Evolutionary conservation across 1,140 invertebrate species (phyloP).

Genomic region (Panulirus ornatus): DNA sequence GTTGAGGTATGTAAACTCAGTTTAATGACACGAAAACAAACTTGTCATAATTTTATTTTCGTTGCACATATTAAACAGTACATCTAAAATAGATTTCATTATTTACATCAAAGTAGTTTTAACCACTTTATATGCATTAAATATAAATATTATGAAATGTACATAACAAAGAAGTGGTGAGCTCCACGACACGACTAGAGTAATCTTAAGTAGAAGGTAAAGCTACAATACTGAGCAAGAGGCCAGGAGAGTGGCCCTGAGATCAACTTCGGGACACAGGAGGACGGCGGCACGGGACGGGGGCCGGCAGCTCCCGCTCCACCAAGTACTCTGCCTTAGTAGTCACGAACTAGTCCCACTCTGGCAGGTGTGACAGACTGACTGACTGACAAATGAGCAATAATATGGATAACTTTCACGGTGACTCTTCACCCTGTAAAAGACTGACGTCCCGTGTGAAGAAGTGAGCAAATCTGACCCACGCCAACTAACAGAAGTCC

Average conservation of each 20-base stretch:
- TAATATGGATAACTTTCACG: no score
- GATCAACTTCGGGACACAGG: background rate
- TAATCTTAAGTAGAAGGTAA: background rate
- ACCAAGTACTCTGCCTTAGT: no score
- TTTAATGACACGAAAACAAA: background rate
- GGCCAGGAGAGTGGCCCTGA: slow-evolving; percentile 28
- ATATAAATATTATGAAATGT: slow-evolving; percentile 55
- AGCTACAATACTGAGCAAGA: slow-evolving; percentile 48
- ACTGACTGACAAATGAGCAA: background rate
- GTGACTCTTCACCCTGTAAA: background rate
- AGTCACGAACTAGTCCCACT: no score
- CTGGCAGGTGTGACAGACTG: no score
- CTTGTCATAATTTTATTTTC: slow-evolving; percentile 11
- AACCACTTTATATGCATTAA: slow-evolving; percentile 46
- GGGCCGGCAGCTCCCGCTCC: no score
- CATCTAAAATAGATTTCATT: slow-evolving; percentile 42
- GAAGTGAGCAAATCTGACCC: background rate
- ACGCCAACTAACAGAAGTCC: slow-evolving; percentile 42
- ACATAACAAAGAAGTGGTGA: background rate
- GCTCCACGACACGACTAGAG: slow-evolving; percentile 27
- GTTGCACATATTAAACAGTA: slow-evolving; percentile 26
- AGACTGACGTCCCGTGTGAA: no score
- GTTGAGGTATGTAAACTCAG: background rate
- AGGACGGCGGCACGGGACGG: no score
- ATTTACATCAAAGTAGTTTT: background rate